Conservation (phyloP, 2,888 invertebrate species). For the Pandemis corylana region DNA sequence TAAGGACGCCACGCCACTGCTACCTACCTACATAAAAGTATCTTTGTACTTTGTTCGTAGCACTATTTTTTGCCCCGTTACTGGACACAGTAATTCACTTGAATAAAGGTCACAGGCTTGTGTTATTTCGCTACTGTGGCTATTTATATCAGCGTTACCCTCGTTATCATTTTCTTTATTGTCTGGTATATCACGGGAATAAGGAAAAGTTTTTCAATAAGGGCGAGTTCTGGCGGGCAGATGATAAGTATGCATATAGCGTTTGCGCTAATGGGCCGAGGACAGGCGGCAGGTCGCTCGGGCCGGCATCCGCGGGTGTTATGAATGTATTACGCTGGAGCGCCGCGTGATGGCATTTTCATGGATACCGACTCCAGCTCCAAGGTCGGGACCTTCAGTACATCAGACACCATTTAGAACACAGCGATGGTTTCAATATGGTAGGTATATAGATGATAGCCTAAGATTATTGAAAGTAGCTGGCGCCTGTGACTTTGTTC, state of each 20-base stretch:
- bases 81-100: constrained; percentile 4
- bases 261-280: constrained; percentile 57
- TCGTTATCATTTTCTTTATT: constrained; percentile 41
- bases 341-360: constrained; percentile 56
- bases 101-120: constrained; percentile 32
- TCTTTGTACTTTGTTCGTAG: background rate
- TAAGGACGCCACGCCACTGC: background rate
- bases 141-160: constrained; percentile 40
- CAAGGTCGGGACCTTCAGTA: constrained; percentile 51
- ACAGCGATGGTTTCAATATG: background rate
- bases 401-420: background rate
- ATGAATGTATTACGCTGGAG: constrained; percentile 58
- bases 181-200: constrained; percentile 47
- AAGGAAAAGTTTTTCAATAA: constrained; percentile 59
- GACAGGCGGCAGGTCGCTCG: constrained; percentile 48
- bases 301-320: constrained; percentile 55
- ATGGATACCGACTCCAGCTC: constrained; percentile 51
- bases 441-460: background rate
- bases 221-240: constrained; percentile 51
- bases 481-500: no score
- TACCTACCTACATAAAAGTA: background rate
- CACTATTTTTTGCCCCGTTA: background rate
- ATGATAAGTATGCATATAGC: constrained; percentile 60
- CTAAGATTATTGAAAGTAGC: no score
- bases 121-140: constrained; percentile 22